These are phyloP conservation scores for Enteromius anoplus DNA, from an alignment of 2,797 vertebrate genomes.

Conservation along the genomic window DNA sequence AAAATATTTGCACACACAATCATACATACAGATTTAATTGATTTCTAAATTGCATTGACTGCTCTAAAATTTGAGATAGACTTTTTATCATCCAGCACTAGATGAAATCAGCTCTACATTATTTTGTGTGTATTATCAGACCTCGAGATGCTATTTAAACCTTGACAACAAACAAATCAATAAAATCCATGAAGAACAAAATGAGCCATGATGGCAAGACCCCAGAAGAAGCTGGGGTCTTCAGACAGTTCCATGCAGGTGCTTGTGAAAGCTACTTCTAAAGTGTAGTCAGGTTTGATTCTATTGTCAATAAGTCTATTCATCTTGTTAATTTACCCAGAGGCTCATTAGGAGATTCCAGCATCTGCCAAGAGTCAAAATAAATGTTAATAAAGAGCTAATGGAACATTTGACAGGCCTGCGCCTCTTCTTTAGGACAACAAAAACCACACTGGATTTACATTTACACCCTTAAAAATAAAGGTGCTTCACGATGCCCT, in stretches of 20 bases:
- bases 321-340: slow-evolving; percentile 58
- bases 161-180: background rate
- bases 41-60: background rate
- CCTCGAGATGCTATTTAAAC: slow-evolving; percentile 1
- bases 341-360: slow-evolving; percentile 45
- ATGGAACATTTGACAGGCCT: slow-evolving; percentile 44
- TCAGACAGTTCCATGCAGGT: background rate
- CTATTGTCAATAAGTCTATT: slow-evolving; percentile 52
- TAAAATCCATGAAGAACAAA: background rate
- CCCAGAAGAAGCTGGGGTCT: background rate
- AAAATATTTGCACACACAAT: no score
- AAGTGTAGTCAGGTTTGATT: slow-evolving; percentile 42
- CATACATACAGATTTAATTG: no score
- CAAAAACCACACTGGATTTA: background rate
- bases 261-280: background rate
- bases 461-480: background rate
- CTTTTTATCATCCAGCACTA: background rate
- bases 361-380: slow-evolving; percentile 47
- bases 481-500: no score
- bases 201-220: background rate
- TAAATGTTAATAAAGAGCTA: slow-evolving; percentile 49
- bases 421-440: slow-evolving; percentile 46
- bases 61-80: background rate
- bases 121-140: background rate
- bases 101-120: background rate